These are phyloP conservation scores for Ranitomeya variabilis DNA, from an alignment of 2,113 vertebrate genomes.

Conservation along the genomic window DNA sequence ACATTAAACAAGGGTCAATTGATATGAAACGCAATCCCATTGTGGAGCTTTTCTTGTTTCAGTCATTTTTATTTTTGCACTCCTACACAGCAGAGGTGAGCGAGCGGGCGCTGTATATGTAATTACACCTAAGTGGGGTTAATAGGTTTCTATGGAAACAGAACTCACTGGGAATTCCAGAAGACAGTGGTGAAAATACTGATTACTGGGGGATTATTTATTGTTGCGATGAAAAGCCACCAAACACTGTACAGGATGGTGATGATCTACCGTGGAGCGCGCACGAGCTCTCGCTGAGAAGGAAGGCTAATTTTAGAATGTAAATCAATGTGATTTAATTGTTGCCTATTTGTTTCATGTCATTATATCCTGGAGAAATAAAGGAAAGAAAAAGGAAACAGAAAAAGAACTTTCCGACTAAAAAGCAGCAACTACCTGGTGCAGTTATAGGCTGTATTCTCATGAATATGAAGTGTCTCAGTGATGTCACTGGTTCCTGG, in stretches of 20 bases:
- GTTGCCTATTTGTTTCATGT: constrained; percentile 6
- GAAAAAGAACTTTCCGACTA: background rate
- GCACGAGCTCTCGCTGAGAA: background rate
- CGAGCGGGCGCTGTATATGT: background rate
- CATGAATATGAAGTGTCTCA: too few relatives aligned
- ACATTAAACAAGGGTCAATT: too few relatives aligned
- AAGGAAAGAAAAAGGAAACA: background rate
- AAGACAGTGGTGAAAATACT: constrained; percentile 41
- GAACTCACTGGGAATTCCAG: constrained; percentile 39
- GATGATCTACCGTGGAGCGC: background rate
- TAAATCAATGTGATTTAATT: background rate
- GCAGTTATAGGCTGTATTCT: too few relatives aligned
- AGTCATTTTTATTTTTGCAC: constrained; percentile 22
- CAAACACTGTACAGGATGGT: background rate
- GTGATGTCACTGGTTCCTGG: too few relatives aligned
- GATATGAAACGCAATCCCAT: background rate
- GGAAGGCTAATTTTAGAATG: constrained; percentile 36
- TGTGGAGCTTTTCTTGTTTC: background rate
- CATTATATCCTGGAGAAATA: background rate
- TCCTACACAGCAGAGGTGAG: constrained; percentile 54
- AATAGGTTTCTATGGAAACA: constrained; percentile 54
- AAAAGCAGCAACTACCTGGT: background rate
- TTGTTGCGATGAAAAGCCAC: background rate
- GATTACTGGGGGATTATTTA: background rate
- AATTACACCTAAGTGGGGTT: constrained; percentile 56